Conservation (phyloP, 64 coral and sea anemone species). For the Montipora foliosa region DNA sequence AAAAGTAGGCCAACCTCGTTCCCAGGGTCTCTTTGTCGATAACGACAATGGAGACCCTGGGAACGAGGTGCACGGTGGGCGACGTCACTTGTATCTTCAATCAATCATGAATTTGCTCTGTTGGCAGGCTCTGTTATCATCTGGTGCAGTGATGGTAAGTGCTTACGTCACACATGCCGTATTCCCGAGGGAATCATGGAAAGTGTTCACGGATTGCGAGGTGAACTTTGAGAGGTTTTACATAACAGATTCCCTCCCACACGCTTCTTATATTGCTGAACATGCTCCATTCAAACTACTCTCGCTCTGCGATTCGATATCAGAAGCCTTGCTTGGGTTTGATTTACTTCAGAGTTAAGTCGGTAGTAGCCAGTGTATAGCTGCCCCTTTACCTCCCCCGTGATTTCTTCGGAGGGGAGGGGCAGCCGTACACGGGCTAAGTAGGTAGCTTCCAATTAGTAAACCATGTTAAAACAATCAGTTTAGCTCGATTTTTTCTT, state of each 20-base stretch:
- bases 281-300: conserved; percentile 84
- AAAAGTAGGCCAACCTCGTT: no score
- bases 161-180: conserved; percentile 95
- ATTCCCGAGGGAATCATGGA: conserved; percentile 95
- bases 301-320: conserved; percentile 77
- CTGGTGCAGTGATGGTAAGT: conserved; percentile 88
- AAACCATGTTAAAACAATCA: no score
- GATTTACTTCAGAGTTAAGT: conserved; percentile 83
- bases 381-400: no score
- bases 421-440: no score
- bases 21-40: no score
- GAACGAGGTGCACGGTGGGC: no score
- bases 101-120: background rate
- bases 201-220: conserved; percentile 89
- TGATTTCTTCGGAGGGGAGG: no score
- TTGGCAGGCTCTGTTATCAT: conserved; percentile 67
- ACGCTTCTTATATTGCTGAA: conserved; percentile 74
- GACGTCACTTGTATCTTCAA: no score
- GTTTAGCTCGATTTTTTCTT: no score
- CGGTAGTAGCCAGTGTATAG: no score
- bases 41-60: no score
- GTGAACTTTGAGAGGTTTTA: conserved; percentile 93
- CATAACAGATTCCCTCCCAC: conserved; percentile 96
- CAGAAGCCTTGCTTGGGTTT: conserved; percentile 84
- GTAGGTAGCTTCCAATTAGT: no score